These are phyloP conservation scores for Psammodynastes pulverulentus DNA, from an alignment of 2,113 vertebrate species.

Conservation along the genomic window DNA sequence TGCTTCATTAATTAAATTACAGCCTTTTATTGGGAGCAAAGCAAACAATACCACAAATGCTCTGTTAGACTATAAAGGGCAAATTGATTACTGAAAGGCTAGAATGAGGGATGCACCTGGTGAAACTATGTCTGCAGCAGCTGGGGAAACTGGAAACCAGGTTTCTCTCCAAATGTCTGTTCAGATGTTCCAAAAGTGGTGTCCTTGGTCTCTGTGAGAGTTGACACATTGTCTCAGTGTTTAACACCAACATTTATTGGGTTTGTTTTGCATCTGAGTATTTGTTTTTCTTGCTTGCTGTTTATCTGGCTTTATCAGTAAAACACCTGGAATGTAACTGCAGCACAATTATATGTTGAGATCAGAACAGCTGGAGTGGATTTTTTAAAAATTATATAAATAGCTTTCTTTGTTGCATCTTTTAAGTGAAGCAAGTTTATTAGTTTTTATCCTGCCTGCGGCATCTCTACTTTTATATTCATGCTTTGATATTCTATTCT, in stretches of 20 bases:
- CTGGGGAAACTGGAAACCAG: not conserved
- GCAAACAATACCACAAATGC: not conserved
- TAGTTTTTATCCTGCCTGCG: not conserved
- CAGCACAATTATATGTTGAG: not conserved
- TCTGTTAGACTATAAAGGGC: not conserved
- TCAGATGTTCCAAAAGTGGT: not conserved
- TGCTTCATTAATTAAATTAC: not conserved
- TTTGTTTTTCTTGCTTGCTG: too few species aligned
- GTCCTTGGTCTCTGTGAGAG: not conserved
- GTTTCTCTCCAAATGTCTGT: not conserved
- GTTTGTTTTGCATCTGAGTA: not conserved
- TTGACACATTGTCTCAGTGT: not conserved
- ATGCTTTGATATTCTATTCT: not conserved
- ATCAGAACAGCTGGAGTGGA: not conserved
- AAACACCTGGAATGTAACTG: rapidly evolving
- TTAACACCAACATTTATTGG: not conserved
- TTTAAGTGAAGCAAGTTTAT: not conserved
- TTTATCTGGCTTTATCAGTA: rapidly evolving
- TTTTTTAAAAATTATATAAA: too few species aligned
- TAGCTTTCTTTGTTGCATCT: not conserved
- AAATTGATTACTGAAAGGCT: not conserved
- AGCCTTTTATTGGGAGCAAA: not conserved
- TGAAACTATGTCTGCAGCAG: not conserved
- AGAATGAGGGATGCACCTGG: not conserved
- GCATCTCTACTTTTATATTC: not conserved